Base-by-base conservation (phyloP, 2,888 invertebrate species). In the Tetrapedia diversipes region DNA sequence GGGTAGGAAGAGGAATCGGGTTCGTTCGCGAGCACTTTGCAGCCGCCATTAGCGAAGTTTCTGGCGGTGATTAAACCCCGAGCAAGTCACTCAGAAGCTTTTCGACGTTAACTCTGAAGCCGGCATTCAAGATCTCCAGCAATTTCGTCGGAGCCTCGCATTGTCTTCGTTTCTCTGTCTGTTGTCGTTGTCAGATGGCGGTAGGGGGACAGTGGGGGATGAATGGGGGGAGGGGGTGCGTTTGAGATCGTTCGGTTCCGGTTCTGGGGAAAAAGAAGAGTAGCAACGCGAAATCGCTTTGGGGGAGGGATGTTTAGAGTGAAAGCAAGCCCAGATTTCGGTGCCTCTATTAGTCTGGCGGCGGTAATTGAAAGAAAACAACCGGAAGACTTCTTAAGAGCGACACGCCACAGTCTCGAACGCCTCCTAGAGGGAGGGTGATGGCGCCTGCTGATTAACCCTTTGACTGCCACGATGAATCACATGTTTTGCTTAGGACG, bases 31-130 rank as follows among this genome's bases (percentile, higher is more conserved):
- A 87, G 87, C 86, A 88, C 88, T 87, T 87, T 85, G 81, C 86
- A 85, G 86, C 85, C 82, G 77, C 86, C 85, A 88, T 89, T 89
- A 88, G 85, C 85, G 76, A 88, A 89, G 86, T 89, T 89, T 85
- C 82, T 75, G 80, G 81, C 80, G 81, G 83, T 87, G 89, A 89
- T 89, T 89, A 89, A 89, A 87, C 89, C 86, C 82, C 81, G 82
- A 86, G 86, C 87, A 85, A 88, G 88, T 87, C 87, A 87, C 87
- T 87, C 87, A 84, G 86, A 75, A 81, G 84, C 88, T 86, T 86
- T 86, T 86, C 82, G 83, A 81, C 83, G 81, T 84, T 84, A 85
- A 84, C 84, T 85, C 80, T 74, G 76, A 79, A 76, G 77, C 79
- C 71, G 85, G 77, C 74, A 81, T 85, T 84, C 79, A 79, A 83